These are phyloP conservation scores for Naso thynnoides DNA, from an alignment of 2,797 vertebrate genomes.

Conservation along the genomic window DNA sequence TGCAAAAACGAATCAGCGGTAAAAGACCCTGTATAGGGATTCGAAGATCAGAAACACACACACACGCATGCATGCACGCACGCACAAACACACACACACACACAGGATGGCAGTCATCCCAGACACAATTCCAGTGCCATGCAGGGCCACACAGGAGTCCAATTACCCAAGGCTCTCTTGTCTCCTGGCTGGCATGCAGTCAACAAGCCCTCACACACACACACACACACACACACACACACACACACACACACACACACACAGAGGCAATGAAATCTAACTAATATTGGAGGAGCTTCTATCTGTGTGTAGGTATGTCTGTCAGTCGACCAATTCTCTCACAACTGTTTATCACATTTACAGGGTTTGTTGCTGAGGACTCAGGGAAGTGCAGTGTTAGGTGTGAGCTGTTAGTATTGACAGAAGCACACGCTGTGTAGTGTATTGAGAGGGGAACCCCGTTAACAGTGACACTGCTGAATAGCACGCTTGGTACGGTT, in stretches of 20 bases:
- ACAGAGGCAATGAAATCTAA: not conserved
- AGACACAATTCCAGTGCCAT: conserved; percentile 59
- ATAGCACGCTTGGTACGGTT: no score
- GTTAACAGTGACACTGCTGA: no score
- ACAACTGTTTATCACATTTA: no score
- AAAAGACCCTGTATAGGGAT: conserved; percentile 1
- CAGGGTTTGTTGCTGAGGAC: no score
- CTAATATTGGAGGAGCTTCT: no score
- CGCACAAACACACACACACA: conserved; percentile 22
- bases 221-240: not conserved
- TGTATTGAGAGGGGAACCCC: no score
- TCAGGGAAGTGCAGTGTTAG: no score
- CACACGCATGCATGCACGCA: conserved; percentile 9
- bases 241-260: conserved; percentile 3
- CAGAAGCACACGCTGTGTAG: no score
- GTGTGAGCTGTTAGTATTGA: no score
- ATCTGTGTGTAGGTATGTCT: no score
- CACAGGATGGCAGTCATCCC: conserved; percentile 57
- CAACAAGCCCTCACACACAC: conserved; percentile 38
- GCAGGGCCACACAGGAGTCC: conserved; percentile 60
- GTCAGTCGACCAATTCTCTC: no score
- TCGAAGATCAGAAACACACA: conserved; percentile 8
- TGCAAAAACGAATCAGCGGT: not conserved
- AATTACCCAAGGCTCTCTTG: conserved; percentile 66
- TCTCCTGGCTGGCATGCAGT: conserved; percentile 56